These are phyloP conservation scores for Arvicanthis niloticus DNA, from an alignment of 2,113 vertebrate species.

Conservation along the genomic window DNA sequence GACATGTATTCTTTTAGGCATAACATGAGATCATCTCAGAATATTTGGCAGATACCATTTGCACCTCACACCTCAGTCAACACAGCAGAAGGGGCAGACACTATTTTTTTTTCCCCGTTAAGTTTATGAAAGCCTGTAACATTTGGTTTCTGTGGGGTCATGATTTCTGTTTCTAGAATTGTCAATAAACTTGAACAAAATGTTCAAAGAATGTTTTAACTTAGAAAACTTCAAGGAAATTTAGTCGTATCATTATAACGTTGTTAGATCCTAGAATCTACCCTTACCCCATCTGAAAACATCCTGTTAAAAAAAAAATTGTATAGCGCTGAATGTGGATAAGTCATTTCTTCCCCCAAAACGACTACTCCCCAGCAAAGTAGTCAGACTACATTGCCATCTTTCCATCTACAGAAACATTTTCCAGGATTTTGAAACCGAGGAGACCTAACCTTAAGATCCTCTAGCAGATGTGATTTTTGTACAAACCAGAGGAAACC, in stretches of 20 bases:
- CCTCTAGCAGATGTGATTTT: background rate
- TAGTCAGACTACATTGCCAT: background rate
- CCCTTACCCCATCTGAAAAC: background rate
- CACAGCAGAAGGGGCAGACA: background rate
- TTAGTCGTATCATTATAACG: background rate
- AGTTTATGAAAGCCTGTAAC: background rate
- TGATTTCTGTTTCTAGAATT: constrained; percentile 26
- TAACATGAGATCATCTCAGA: background rate
- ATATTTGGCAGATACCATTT: background rate
- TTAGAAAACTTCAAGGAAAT: background rate
- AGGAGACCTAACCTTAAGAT: constrained; percentile 6
- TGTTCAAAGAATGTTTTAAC: background rate
- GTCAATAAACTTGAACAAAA: constrained; percentile 49
- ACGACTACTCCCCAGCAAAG: background rate
- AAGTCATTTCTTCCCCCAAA: constrained; percentile 7
- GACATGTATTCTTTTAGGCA: constrained; percentile 29
- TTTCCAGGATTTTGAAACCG: background rate
- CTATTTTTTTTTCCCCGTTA: background rate
- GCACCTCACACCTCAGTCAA: accelerated
- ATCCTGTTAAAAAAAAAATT: background rate
- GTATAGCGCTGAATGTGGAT: background rate
- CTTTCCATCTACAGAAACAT: background rate
- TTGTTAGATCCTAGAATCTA: background rate
- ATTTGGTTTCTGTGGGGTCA: background rate
- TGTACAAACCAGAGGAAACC: constrained; percentile 29